Conservation (phyloP, 2,888 invertebrate genomes). For the Scaeva pyrastri region DNA sequence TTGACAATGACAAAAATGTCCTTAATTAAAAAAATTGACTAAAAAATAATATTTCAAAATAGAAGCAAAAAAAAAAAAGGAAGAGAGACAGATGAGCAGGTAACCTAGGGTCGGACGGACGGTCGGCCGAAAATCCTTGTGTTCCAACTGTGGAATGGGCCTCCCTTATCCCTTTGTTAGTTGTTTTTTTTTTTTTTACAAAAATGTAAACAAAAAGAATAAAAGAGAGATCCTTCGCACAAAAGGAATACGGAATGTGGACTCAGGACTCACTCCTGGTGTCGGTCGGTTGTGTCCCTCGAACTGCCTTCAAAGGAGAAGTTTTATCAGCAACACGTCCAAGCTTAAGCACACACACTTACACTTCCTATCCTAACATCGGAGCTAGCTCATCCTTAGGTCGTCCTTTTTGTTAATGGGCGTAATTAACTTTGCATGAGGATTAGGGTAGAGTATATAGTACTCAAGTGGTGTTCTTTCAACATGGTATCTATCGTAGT, state of each 20-base stretch:
- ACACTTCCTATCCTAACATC: not conserved
- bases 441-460: slow-evolving; percentile 72
- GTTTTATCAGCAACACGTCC: slow-evolving; percentile 46
- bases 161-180: slow-evolving; percentile 59
- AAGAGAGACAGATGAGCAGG: slow-evolving; percentile 52
- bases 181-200: slow-evolving; percentile 28
- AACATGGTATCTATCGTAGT: slow-evolving; percentile 50
- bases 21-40: slow-evolving; percentile 65
- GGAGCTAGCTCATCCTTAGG: slow-evolving; percentile 42
- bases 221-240: slow-evolving; percentile 23
- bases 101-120: slow-evolving; percentile 40
- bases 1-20: slow-evolving; percentile 68
- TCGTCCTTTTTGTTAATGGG: slow-evolving; percentile 65
- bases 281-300: not conserved
- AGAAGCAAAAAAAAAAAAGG: slow-evolving; percentile 11
- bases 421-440: slow-evolving; percentile 75
- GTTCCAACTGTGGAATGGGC: slow-evolving; percentile 25
- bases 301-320: slow-evolving; percentile 8
- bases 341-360: slow-evolving; percentile 23
- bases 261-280: not conserved
- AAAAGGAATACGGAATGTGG: slow-evolving; percentile 30
- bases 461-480: slow-evolving; percentile 53
- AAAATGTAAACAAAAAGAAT: slow-evolving; percentile 60
- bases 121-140: slow-evolving; percentile 31
- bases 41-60: slow-evolving; percentile 2